Base-by-base conservation (phyloP, 2,888 invertebrate species). In the Pollenia amentaria region DNA sequence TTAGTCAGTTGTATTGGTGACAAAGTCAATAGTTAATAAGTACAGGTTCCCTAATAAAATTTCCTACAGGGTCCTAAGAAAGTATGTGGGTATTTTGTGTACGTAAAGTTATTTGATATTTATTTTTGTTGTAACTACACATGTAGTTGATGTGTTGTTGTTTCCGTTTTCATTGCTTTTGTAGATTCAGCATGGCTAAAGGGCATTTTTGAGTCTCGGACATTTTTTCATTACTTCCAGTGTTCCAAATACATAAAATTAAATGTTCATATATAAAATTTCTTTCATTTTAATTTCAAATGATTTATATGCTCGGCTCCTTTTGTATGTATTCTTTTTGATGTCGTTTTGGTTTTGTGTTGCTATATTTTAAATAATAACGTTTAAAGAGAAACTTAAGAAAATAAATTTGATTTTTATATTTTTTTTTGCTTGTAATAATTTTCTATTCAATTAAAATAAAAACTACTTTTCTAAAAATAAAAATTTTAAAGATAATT, bases 231-330 rank as follows among this genome's bases (percentile, higher is more conserved):
- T 65, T 65, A 55, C 21, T 65, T 65, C n/a, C 14, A 46, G 44
- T 21, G 44, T 14, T 65, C 21, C 44, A 12, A 46, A 18, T 44
- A 44, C 21, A 65, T 46, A 65, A 18, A 65, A 65, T 46, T 65
- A 16, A 65, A 65, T 65, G 18, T 65, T 65, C 64, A 11, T 65
- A 18, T 42, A 11, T 21, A 46, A 21, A 44, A 7, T 65, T 44
- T 64, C 16, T 12, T 44, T 14, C 40, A 16, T 42, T 62, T 62
- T 11, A 3, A 16, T 62, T n/a, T 42, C 42, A 18, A 8, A 46
- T 65, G 64, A 65, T 65, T 44, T 46, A 65, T 65, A 65, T 21
- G 44, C 29, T 21, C 11, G 21, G 21, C 18, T 21, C 10, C 12
- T 44, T 21, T 16, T 11, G 10, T 16, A 4, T 64, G 42, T 42